Percentiles rank a stretch among this genome's conserved stretches.
Evolutionary conservation across 2,888 invertebrate species (phyloP).

Genomic region (Heliconius charithonia): DNA sequence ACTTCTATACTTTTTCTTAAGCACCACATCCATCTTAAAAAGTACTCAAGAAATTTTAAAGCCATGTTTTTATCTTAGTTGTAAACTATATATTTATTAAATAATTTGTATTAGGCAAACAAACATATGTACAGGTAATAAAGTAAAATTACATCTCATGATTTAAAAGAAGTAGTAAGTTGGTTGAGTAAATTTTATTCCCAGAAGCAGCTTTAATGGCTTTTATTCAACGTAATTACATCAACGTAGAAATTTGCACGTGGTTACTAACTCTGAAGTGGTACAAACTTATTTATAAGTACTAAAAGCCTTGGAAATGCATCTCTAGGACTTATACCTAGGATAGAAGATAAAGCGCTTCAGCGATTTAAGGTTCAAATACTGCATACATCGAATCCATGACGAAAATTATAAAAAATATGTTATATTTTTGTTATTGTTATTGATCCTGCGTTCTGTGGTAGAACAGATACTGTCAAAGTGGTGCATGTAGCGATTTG

Average conservation of each 20-base stretch:
- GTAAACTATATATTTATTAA: too few species aligned
- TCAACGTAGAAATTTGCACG: slow-evolving; percentile 9
- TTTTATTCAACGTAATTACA: neutral
- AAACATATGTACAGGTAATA: neutral
- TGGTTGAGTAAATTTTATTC: neutral
- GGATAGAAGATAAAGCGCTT: too few species aligned
- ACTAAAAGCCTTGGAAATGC: neutral
- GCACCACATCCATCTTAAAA: too few species aligned
- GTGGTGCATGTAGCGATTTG: neutral
- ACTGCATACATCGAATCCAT: neutral
- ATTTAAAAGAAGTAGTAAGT: neutral
- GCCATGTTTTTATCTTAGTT: too few species aligned
- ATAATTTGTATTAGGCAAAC: too few species aligned
- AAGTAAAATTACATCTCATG: neutral
- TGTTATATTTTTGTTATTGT: neutral
- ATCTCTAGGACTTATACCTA: neutral
- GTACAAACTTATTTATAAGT: neutral
- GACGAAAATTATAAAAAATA: too few species aligned
- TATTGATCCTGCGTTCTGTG: neutral
- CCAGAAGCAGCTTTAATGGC: slow-evolving; percentile 15
- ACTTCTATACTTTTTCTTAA: too few species aligned
- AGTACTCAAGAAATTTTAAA: too few species aligned
- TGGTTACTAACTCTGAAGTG: slow-evolving; percentile 4
- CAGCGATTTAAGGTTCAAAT: neutral
- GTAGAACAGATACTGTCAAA: slow-evolving; percentile 1